A percentile compares a stretch with the other conserved stretches of the same genome.
Evolutionary conservation across 2,113 vertebrate genomes (phyloP).

Genomic region (Microtus richardsoni): DNA sequence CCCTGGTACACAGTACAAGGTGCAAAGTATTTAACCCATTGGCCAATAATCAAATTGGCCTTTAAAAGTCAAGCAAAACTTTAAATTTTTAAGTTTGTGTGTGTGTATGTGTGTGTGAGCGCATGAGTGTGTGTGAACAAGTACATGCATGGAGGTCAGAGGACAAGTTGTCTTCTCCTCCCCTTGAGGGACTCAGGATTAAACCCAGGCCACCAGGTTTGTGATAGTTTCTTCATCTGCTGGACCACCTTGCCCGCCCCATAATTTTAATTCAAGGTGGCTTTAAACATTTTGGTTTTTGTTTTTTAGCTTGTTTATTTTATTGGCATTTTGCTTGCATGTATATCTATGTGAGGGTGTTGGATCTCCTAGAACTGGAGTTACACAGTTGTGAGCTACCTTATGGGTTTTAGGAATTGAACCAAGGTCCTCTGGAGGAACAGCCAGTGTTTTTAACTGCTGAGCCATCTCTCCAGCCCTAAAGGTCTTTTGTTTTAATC

Average conservation of each 20-base stretch:
- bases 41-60: neutral
- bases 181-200: neutral
- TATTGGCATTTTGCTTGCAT: neutral
- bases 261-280: constrained; percentile 22
- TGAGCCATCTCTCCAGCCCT: neutral
- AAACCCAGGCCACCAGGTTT: neutral
- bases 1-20: neutral
- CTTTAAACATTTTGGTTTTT: neutral
- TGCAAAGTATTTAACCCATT: neutral
- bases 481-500: neutral
- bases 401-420: neutral
- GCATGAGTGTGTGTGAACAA: neutral
- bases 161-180: neutral
- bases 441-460: neutral
- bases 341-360: neutral
- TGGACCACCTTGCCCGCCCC: neutral
- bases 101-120: no score
- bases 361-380: neutral
- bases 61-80: neutral
- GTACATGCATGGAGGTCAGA: neutral
- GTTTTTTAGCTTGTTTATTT: neutral
- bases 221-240: neutral
- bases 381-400: neutral
- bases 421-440: neutral
- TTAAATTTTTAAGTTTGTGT: neutral